phyloP scores from a whole-genome alignment of 2,888 invertebrate species.

The Scaptomyza reducta region DNA sequence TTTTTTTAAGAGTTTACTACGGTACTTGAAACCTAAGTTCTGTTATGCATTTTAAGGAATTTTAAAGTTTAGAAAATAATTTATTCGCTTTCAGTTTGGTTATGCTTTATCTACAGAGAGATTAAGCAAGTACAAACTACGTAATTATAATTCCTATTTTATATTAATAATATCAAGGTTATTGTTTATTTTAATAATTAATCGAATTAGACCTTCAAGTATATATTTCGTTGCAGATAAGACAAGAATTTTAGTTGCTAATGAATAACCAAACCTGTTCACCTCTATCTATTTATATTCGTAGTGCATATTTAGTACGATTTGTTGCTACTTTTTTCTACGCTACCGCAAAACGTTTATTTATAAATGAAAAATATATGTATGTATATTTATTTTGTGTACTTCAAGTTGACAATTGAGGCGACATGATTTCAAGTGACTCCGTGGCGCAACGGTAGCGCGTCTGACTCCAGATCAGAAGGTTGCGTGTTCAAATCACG shows the following conservation, averaged over 20 bases:
- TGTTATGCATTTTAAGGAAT: constrained; percentile 7
- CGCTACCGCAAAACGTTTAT: not conserved
- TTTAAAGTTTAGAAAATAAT: no score
- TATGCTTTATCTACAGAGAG: no score
- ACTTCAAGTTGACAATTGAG: constrained; percentile 18
- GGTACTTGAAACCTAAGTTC: constrained; percentile 16
- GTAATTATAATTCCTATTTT: no score
- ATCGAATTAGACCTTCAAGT: not conserved
- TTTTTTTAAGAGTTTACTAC: constrained; percentile 6
- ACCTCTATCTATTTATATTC: constrained; percentile 10
- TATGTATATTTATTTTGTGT: not conserved
- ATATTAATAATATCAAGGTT: no score
- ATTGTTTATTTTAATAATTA: no score
- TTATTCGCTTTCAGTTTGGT: no score
- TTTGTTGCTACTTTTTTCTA: not conserved
- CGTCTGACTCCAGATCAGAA: constrained; percentile 77
- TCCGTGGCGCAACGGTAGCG: constrained; percentile 75
- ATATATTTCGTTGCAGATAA: constrained; percentile 10
- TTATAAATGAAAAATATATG: constrained; percentile 1
- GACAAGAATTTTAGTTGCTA: no score
- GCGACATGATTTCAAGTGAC: constrained; percentile 10
- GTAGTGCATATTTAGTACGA: not conserved
- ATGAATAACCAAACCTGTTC: not conserved
- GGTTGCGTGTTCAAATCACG: constrained; percentile 77
- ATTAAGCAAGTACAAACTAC: no score